Conservation (phyloP, 1,140 invertebrate genomes). For the Drosophila murphyi region DNA sequence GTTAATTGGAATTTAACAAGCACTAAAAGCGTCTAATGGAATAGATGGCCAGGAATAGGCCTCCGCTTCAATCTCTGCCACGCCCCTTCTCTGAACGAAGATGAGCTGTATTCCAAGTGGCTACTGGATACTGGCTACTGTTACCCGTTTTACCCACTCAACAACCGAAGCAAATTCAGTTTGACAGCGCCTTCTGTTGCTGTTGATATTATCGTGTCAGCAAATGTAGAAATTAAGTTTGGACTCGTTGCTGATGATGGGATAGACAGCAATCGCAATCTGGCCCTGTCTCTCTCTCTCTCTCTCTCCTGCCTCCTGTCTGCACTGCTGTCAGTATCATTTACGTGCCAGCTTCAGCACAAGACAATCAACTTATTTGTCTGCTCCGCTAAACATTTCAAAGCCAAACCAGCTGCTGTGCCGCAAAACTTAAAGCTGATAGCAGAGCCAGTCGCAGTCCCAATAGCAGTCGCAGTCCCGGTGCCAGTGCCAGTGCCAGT, state of each 20-base stretch:
- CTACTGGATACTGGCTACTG: slow-evolving; percentile 9
- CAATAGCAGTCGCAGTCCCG: slow-evolving; percentile 37
- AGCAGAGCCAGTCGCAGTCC: slow-evolving; percentile 27
- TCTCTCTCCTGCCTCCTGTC: not conserved
- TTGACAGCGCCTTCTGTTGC: slow-evolving; percentile 26
- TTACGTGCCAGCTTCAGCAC: slow-evolving; percentile 60
- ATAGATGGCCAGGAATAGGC: slow-evolving; percentile 46
- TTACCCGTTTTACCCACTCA: slow-evolving; percentile 77
- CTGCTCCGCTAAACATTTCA: slow-evolving; percentile 64
- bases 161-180: slow-evolving; percentile 18
- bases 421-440: slow-evolving; percentile 29
- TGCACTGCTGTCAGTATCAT: slow-evolving; percentile 68
- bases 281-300: not conserved
- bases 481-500: not conserved
- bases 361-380: slow-evolving; percentile 80
- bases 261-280: slow-evolving; percentile 11
- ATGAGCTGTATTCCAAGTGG: slow-evolving; percentile 52
- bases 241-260: slow-evolving; percentile 32
- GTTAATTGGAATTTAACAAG: slow-evolving; percentile 83
- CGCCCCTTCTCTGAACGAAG: slow-evolving; percentile 4
- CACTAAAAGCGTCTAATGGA: slow-evolving; percentile 81
- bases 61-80: too few species aligned
- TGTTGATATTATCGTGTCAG: slow-evolving; percentile 61
- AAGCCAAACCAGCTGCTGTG: slow-evolving; percentile 47
- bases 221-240: slow-evolving; percentile 83